phyloP scores from a whole-genome alignment of 2,888 invertebrate genomes.

The Gonocerus acuteangulatus region DNA sequence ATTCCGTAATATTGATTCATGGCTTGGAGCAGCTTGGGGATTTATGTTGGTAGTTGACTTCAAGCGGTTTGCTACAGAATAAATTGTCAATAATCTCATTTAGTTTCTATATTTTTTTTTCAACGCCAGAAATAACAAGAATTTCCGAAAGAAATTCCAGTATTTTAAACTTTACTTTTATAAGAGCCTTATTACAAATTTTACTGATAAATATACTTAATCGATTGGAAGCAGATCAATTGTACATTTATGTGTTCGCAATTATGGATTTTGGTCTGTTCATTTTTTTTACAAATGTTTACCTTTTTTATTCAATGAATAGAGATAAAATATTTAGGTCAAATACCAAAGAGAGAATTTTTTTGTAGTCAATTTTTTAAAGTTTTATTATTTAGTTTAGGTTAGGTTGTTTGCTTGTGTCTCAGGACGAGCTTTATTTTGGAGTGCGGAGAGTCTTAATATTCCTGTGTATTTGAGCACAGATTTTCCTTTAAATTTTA shows the following conservation, averaged over 20 bases:
- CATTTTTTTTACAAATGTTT: not conserved
- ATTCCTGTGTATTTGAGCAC: not conserved
- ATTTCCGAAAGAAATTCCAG: no score
- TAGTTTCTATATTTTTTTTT: no score
- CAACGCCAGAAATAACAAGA: no score
- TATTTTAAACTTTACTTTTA: no score
- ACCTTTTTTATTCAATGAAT: not conserved
- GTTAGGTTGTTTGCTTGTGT: not conserved
- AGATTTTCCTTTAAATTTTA: not conserved
- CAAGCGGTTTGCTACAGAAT: no score
- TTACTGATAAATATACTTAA: no score
- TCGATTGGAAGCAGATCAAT: not conserved
- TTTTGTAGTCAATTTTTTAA: not conserved
- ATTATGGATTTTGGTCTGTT: not conserved
- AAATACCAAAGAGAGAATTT: not conserved
- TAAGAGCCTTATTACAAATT: no score
- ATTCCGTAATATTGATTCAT: no score
- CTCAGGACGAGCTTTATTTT: not conserved
- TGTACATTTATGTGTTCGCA: not conserved
- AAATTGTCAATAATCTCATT: no score
- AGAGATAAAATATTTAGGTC: not conserved
- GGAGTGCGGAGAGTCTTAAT: not conserved
- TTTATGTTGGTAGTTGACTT: no score
- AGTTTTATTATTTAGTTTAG: not conserved
- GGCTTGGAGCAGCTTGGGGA: no score